Percentiles rank a stretch among this genome's conserved stretches.
These are phyloP conservation scores for Plebejus anna DNA, from an alignment of 2,888 invertebrate species.

Conservation along the genomic window DNA sequence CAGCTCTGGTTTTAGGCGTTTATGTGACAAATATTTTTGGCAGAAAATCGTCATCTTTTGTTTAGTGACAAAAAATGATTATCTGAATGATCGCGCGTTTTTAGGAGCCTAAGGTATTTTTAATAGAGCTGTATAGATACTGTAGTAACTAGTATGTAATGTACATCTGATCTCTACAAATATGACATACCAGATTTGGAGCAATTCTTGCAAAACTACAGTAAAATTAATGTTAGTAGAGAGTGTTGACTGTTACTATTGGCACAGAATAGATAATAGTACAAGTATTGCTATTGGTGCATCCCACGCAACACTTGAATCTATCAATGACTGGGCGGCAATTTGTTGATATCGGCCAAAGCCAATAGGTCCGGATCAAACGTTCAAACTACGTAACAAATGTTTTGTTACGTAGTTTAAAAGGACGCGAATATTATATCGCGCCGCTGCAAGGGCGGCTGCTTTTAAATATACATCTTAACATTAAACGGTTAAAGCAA, in stretches of 20 bases:
- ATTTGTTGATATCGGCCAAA: conserved; percentile 52
- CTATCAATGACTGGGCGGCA: conserved; percentile 50
- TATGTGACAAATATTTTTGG: too few relatives aligned
- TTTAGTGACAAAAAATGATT: neutral
- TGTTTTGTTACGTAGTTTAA: conserved; percentile 41
- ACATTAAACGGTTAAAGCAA: neutral
- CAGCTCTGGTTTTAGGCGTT: too few relatives aligned
- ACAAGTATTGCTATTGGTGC: conserved; percentile 34
- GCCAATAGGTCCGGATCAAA: conserved; percentile 59
- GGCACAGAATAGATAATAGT: too few relatives aligned
- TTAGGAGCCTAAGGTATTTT: too few relatives aligned
- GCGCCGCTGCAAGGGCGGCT: neutral
- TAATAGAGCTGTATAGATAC: too few relatives aligned
- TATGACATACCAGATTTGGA: neutral
- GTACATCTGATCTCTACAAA: too few relatives aligned
- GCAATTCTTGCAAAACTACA: neutral
- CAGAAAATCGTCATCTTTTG: too few relatives aligned
- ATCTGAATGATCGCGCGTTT: too few relatives aligned
- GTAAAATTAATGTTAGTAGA: neutral
- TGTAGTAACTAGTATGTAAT: too few relatives aligned
- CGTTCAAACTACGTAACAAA: conserved; percentile 40
- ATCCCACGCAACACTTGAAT: conserved; percentile 51
- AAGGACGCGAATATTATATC: neutral
- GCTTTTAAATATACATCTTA: neutral
- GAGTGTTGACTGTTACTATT: neutral